Conservation (phyloP, 2,888 invertebrate genomes). For the Clivina fossor region DNA sequence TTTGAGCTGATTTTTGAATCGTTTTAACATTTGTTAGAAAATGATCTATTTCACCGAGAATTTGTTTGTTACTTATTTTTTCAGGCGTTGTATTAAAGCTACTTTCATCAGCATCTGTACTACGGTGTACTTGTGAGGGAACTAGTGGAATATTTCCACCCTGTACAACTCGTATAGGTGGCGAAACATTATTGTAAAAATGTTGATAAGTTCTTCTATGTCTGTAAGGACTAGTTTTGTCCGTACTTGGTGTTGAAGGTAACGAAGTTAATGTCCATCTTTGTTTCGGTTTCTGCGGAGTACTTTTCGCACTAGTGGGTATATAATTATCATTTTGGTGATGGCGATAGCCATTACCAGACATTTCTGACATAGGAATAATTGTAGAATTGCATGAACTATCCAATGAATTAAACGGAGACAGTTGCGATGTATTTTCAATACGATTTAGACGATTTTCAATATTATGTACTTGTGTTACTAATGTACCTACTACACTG, state of each 20-base stretch:
- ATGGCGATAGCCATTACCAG: slow-evolving; percentile 2
- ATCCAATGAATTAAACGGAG: slow-evolving; percentile 41
- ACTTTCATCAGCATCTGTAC: slow-evolving; percentile 36
- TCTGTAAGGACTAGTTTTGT: slow-evolving; percentile 38
- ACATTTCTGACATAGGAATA: slow-evolving; percentile 25
- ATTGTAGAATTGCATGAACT: slow-evolving; percentile 32
- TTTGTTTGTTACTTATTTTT: slow-evolving; percentile 29
- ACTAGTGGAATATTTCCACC: neutral
- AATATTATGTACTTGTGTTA: slow-evolving; percentile 63
- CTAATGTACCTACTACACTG: slow-evolving; percentile 64
- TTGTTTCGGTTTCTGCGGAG: slow-evolving; percentile 49
- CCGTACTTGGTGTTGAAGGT: slow-evolving; percentile 46
- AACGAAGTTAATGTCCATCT: slow-evolving; percentile 47
- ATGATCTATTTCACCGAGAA: slow-evolving; percentile 48
- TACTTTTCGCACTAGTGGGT: slow-evolving; percentile 48
- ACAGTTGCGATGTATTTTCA: slow-evolving; percentile 50
- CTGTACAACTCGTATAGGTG: neutral
- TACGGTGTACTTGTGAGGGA: slow-evolving; percentile 3
- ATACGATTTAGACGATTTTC: slow-evolving; percentile 56
- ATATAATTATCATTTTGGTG: slow-evolving; percentile 24
- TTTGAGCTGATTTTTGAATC: slow-evolving; percentile 44
- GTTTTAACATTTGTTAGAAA: slow-evolving; percentile 50
- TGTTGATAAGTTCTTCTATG: slow-evolving; percentile 18
- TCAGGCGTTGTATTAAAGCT: slow-evolving; percentile 33
- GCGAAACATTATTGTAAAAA: slow-evolving; percentile 19